Conservation (phyloP, 2,113 vertebrate genomes). For the Syngnathus floridae region DNA sequence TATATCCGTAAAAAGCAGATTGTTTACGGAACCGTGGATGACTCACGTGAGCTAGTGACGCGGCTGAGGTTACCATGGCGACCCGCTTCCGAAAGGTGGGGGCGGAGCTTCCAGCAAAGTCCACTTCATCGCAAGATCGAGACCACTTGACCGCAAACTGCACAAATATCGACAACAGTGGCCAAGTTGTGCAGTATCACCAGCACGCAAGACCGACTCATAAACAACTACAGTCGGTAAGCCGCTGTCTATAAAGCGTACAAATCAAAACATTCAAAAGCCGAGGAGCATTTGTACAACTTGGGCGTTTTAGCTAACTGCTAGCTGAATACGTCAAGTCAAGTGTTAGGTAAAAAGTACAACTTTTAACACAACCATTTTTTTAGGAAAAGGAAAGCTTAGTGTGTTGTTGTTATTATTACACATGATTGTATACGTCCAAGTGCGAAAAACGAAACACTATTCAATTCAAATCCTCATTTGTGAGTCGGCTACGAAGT, state of each 20-base stretch:
- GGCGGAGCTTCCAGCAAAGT: not conserved
- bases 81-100: not conserved
- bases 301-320: not conserved
- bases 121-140: not conserved
- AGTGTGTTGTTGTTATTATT: too few species aligned
- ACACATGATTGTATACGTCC: too few species aligned
- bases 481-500: not conserved
- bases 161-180: not conserved
- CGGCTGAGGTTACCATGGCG: not conserved
- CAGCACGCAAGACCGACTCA: not conserved
- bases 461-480: not conserved
- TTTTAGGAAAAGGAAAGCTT: not conserved
- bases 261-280: not conserved
- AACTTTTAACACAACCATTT: not conserved
- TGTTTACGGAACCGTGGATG: not conserved
- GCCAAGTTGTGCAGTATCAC: not conserved
- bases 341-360: not conserved
- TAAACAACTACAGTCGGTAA: not conserved
- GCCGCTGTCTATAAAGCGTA: not conserved
- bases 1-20: not conserved
- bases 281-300: not conserved
- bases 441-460: not conserved
- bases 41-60: not conserved
- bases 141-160: not conserved
- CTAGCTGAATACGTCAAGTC: not conserved